These are phyloP conservation scores for Triplophysa dalaica DNA, from an alignment of 2,113 vertebrate genomes.

Conservation along the genomic window DNA sequence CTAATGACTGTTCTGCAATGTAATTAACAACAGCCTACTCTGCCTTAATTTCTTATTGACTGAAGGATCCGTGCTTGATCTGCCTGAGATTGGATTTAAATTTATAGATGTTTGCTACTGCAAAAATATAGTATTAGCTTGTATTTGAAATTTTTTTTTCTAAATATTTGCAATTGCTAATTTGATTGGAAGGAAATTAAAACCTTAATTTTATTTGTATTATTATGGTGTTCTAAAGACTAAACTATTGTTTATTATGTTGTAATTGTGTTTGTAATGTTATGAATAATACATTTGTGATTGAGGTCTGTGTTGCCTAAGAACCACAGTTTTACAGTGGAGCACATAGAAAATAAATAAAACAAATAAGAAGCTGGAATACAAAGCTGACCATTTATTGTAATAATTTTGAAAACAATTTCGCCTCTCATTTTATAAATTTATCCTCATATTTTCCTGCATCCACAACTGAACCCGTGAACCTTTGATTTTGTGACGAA, in stretches of 20 bases:
- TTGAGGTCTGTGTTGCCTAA: background rate
- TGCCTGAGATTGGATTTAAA: slow-evolving; percentile 19
- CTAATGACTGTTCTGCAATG: slow-evolving; percentile 10
- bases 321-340: background rate
- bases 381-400: background rate
- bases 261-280: background rate
- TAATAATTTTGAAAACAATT: no score
- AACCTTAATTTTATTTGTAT: background rate
- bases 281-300: background rate
- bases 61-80: slow-evolving; percentile 1
- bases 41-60: slow-evolving; percentile 10
- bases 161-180: background rate
- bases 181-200: background rate
- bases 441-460: no score
- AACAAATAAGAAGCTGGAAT: background rate
- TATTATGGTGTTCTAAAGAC: background rate
- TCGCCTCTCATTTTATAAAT: no score
- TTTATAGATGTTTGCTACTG: slow-evolving; percentile 29
- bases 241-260: background rate
- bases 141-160: background rate
- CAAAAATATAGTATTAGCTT: slow-evolving; percentile 9
- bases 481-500: no score
- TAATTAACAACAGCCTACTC: slow-evolving; percentile 7
- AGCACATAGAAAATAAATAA: no score
- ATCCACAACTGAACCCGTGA: no score